Percentiles rank a stretch among this genome's conserved stretches.
Evolutionary conservation across 2,888 invertebrate species (phyloP).

Genomic region (Celastrina argiolus): DNA sequence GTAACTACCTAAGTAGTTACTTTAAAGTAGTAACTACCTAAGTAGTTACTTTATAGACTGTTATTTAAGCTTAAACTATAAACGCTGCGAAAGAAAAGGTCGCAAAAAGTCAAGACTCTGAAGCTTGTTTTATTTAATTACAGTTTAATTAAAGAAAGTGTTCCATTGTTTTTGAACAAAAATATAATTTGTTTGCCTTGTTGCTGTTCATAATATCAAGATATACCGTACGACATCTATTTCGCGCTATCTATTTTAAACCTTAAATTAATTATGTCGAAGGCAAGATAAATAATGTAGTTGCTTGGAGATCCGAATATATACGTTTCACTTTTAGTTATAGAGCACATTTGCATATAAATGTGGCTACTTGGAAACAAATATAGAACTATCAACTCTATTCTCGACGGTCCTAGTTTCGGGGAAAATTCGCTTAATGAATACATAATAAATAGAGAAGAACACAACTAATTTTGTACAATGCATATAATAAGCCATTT

Average conservation of each 20-base stretch:
- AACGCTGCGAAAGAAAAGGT: neutral
- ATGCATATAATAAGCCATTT: too few relatives aligned
- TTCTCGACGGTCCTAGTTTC: neutral
- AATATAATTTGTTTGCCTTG: neutral
- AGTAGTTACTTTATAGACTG: neutral
- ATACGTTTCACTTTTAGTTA: neutral
- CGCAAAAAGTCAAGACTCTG: slow-evolving; percentile 1
- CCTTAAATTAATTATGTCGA: neutral
- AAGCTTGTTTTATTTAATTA: neutral
- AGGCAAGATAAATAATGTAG: neutral
- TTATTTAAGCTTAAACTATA: neutral
- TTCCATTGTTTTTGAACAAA: neutral
- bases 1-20: too few relatives aligned
- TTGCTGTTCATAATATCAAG: neutral
- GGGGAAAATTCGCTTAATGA: neutral
- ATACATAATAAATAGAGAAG: neutral
- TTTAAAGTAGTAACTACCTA: too few relatives aligned
- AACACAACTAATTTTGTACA: too few relatives aligned
- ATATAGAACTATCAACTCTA: neutral
- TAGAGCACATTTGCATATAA: neutral
- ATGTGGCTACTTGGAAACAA: neutral
- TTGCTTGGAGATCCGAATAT: neutral
- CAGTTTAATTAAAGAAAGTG: neutral
- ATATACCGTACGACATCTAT: neutral
- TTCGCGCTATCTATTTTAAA: neutral